These are phyloP conservation scores for Antechinus flavipes DNA, from an alignment of 2,113 vertebrate genomes.

Conservation along the genomic window DNA sequence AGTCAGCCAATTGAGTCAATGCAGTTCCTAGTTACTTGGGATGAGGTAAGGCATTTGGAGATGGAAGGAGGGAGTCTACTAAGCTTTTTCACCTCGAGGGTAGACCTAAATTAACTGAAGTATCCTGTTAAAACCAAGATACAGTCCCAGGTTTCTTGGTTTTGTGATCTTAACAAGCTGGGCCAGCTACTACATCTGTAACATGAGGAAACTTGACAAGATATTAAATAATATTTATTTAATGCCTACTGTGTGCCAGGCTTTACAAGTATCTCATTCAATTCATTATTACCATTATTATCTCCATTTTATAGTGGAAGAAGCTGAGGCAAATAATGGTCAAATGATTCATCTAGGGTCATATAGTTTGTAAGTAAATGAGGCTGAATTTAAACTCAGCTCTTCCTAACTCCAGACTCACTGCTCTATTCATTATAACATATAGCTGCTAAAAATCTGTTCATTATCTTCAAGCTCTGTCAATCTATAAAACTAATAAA, in stretches of 20 bases:
- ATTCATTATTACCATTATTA: background rate
- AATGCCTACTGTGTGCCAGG: background rate
- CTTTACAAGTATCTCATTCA: background rate
- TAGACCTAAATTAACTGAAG: background rate
- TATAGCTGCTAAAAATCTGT: background rate
- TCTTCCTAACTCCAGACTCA: background rate
- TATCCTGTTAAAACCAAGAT: background rate
- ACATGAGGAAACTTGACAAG: background rate
- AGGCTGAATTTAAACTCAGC: background rate
- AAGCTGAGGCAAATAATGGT: background rate
- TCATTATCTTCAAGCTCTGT: background rate
- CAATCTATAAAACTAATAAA: background rate
- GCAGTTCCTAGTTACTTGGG: background rate
- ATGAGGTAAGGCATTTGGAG: background rate
- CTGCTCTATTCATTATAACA: background rate
- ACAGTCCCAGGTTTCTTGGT: background rate
- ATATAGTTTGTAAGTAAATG: background rate
- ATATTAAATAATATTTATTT: background rate
- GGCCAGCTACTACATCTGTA: background rate
- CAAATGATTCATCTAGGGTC: background rate
- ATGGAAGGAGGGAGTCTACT: background rate
- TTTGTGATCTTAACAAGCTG: background rate
- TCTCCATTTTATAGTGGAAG: background rate
- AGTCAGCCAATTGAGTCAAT: background rate
- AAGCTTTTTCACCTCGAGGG: background rate